Conservation (phyloP, 1,140 invertebrate genomes). For the Drosophila saltans region DNA sequence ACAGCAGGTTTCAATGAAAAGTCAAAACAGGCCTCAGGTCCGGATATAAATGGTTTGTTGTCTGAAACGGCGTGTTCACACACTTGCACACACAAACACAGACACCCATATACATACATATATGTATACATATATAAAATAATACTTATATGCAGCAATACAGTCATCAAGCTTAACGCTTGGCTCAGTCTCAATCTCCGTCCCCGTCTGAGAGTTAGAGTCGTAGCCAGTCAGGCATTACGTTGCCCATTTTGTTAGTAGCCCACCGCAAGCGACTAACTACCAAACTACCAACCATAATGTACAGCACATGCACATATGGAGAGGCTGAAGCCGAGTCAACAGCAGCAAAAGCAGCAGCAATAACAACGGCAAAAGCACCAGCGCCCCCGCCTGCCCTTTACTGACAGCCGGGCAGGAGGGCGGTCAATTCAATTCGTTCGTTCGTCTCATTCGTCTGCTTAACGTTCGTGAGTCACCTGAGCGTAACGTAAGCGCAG, state of each 20-base stretch:
- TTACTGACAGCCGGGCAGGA: slow-evolving; percentile 7
- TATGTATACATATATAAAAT: not conserved
- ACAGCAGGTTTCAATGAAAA: slow-evolving; percentile 75
- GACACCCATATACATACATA: slow-evolving; percentile 11
- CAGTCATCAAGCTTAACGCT: slow-evolving; percentile 78
- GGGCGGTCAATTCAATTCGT: slow-evolving; percentile 2
- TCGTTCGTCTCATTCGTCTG: slow-evolving; percentile 30
- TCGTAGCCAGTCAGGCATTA: slow-evolving; percentile 71
- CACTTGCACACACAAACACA: slow-evolving; percentile 46
- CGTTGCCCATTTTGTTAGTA: slow-evolving; percentile 79
- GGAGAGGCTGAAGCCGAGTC: slow-evolving; percentile 28
- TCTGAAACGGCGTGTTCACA: slow-evolving; percentile 35
- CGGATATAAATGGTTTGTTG: slow-evolving; percentile 81
- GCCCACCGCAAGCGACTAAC: slow-evolving; percentile 76
- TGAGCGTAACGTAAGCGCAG: slow-evolving; percentile 82
- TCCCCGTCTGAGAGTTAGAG: slow-evolving; percentile 21
- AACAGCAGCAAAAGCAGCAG: slow-evolving; percentile 20
- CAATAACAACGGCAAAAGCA: slow-evolving; percentile 32
- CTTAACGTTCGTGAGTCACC: slow-evolving; percentile 69
- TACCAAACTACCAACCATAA: slow-evolving; percentile 67
- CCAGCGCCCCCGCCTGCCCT: slow-evolving; percentile 67
- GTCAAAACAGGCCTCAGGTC: slow-evolving; percentile 79
- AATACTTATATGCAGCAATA: slow-evolving; percentile 41
- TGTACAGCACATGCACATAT: slow-evolving; percentile 54
- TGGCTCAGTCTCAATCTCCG: slow-evolving; percentile 58